Percentiles rank a stretch among this genome's conserved stretches.
phyloP scores from a whole-genome alignment of 2,797 vertebrate genomes.

The Sebastes nivosus region DNA sequence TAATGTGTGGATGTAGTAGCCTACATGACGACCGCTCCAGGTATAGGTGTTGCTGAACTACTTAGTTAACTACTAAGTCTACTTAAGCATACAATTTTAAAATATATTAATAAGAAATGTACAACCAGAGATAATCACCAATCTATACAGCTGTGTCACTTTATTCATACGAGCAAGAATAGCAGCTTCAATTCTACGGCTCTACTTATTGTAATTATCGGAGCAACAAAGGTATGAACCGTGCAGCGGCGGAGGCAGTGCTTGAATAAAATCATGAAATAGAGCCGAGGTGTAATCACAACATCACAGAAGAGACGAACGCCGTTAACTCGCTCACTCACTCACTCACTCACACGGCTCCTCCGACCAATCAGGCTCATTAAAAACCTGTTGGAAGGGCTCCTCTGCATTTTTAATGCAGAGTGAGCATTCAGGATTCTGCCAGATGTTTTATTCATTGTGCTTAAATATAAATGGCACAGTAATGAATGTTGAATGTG shows the following conservation, averaged over 20 bases:
- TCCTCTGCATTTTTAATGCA: slow-evolving; percentile 68
- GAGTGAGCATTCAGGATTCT: slow-evolving; percentile 69
- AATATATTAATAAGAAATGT: neutral
- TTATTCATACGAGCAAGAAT: neutral
- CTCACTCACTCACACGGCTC: slow-evolving; percentile 27
- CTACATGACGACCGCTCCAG: neutral
- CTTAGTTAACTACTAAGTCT: neutral
- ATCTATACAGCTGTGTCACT: neutral
- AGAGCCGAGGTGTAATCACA: slow-evolving; percentile 19
- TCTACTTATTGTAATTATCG: slow-evolving; percentile 35
- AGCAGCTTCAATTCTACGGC: slow-evolving; percentile 24
- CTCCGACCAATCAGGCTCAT: slow-evolving; percentile 68
- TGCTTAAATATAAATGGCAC: slow-evolving; percentile 75
- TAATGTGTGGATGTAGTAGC: neutral
- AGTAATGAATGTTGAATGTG: slow-evolving; percentile 62
- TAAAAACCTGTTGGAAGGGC: slow-evolving; percentile 69
- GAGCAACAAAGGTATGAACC: slow-evolving; percentile 14
- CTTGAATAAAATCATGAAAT: slow-evolving; percentile 44
- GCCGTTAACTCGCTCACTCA: neutral
- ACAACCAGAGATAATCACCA: neutral
- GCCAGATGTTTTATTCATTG: slow-evolving; percentile 78
- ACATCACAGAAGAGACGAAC: slow-evolving; percentile 25
- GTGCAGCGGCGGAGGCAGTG: neutral
- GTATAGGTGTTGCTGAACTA: neutral
- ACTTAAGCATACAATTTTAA: neutral